phyloP scores from a whole-genome alignment of 2,113 vertebrate genomes.

The Caracal caracal region DNA sequence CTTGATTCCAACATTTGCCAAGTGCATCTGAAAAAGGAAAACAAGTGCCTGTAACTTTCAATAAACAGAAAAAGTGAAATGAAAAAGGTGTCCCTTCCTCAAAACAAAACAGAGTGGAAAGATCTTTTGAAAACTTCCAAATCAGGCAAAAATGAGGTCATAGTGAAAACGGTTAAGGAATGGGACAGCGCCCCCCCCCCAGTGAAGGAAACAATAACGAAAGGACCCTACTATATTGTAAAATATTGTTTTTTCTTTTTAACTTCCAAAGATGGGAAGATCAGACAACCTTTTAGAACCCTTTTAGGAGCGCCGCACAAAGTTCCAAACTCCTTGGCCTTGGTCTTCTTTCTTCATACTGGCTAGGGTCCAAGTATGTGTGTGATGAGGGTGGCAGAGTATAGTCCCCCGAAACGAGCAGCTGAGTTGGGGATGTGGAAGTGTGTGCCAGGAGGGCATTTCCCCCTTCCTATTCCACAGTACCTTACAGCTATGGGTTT shows the following conservation, averaged over 20 bases:
- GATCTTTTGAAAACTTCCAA: neutral
- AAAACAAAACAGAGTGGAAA: neutral
- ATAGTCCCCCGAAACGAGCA: neutral
- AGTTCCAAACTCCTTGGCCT: neutral
- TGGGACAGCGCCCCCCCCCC: neutral
- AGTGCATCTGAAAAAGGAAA: conserved; percentile 41
- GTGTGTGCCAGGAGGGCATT: neutral
- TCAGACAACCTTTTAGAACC: neutral
- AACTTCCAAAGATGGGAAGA: neutral
- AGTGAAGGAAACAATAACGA: conserved; percentile 12
- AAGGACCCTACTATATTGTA: neutral
- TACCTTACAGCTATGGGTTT: conserved; percentile 46
- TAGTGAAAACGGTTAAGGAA: conserved; percentile 30
- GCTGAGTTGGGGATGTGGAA: conserved; percentile 9
- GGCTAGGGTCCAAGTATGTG: neutral
- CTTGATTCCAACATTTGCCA: neutral
- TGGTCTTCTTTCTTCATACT: neutral
- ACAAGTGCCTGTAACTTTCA: conserved; percentile 23
- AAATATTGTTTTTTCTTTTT: neutral
- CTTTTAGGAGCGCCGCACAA: neutral
- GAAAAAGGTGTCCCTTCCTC: neutral
- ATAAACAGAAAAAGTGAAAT: conserved; percentile 13
- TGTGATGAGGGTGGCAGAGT: neutral
- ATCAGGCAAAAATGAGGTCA: neutral
- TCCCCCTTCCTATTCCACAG: neutral